phyloP scores from a whole-genome alignment of 2,797 vertebrate genomes.

The Crocodylus rhombifer region DNA sequence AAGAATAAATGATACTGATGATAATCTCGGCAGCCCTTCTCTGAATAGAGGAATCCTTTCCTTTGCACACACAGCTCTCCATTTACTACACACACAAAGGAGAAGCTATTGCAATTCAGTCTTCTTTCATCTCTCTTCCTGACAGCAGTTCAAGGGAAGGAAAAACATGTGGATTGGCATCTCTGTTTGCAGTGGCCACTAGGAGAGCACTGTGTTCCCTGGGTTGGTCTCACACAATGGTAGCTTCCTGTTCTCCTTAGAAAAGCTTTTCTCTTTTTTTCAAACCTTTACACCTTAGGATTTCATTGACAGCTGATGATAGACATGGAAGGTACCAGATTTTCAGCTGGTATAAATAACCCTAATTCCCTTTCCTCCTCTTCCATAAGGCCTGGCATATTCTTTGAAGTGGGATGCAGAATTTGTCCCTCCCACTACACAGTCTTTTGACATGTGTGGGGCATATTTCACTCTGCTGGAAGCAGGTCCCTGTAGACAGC shows the following conservation, averaged over 20 bases:
- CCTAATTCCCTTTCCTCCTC: neutral
- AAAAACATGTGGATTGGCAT: neutral
- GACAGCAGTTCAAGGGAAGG: neutral
- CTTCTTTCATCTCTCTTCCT: neutral
- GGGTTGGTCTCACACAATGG: neutral
- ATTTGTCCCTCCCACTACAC: neutral
- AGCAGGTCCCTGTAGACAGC: neutral
- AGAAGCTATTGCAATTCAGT: neutral
- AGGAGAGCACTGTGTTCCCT: neutral
- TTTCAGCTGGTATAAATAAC: neutral
- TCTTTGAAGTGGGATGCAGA: neutral
- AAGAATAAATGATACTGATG: neutral
- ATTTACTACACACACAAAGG: neutral
- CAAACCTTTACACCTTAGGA: neutral
- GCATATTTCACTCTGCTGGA: neutral
- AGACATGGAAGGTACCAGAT: neutral
- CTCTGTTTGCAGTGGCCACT: neutral
- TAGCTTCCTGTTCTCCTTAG: neutral
- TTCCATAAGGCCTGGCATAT: neutral
- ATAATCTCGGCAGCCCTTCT: neutral
- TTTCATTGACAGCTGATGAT: neutral
- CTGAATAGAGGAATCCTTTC: neutral
- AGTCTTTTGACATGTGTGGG: neutral
- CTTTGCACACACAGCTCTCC: neutral
- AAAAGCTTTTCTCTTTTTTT: neutral